Percentiles rank a stretch among this genome's conserved stretches.
Conservation (phyloP, 2,888 invertebrate genomes). For the Parnassius glacialis region DNA sequence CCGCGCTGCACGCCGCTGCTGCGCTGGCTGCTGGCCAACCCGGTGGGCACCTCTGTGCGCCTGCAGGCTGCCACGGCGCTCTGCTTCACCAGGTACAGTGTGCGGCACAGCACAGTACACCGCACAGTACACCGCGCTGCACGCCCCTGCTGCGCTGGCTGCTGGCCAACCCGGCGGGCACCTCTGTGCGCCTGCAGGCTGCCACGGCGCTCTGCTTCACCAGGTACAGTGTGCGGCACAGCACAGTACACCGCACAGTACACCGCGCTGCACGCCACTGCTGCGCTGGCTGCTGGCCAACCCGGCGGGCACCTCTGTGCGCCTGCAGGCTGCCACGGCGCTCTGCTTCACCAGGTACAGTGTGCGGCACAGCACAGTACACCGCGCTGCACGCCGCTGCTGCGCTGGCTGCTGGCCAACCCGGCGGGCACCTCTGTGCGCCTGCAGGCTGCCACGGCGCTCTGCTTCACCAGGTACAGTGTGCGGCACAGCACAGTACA, state of each 20-base stretch:
- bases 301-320: conserved; percentile 83
- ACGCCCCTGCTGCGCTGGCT: conserved; percentile 78
- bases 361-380: not conserved
- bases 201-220: conserved; percentile 87
- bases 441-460: conserved; percentile 87
- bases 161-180: conserved; percentile 83
- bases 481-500: not conserved
- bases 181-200: conserved; percentile 84
- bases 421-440: conserved; percentile 83
- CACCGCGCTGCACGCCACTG: conserved; percentile 72
- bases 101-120: not conserved
- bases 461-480: conserved; percentile 81
- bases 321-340: conserved; percentile 86
- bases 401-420: conserved; percentile 80
- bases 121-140: conserved; percentile 57
- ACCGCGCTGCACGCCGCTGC: conserved; percentile 74
- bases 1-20: conserved; percentile 78
- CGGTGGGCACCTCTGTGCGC: conserved; percentile 83
- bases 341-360: conserved; percentile 82
- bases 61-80: conserved; percentile 87
- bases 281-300: conserved; percentile 80
- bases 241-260: conserved; percentile 29
- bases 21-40: conserved; percentile 80
- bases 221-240: conserved; percentile 42
- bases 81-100: conserved; percentile 78